phyloP scores from a whole-genome alignment of 2,888 invertebrate species.

The Ditula angustiorana region DNA sequence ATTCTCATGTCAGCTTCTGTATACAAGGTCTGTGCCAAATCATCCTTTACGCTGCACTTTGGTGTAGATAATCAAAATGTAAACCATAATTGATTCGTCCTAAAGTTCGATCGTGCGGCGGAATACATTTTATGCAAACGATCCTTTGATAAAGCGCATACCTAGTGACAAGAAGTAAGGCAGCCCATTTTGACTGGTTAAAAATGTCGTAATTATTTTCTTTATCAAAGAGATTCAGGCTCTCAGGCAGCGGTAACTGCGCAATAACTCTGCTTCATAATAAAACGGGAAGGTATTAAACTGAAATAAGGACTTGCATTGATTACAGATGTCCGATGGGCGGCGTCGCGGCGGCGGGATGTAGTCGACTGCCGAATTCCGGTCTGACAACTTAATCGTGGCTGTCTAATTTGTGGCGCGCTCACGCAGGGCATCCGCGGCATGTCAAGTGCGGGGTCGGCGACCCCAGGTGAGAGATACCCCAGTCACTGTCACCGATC shows the following conservation, averaged over 20 bases:
- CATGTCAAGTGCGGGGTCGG: constrained; percentile 70
- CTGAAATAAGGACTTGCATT: constrained; percentile 23
- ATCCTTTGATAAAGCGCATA: constrained; percentile 6
- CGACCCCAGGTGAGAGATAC: constrained; percentile 66
- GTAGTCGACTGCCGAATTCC: constrained; percentile 55
- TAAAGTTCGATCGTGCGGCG: not conserved
- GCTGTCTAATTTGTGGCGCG: constrained; percentile 69
- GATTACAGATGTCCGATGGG: constrained; percentile 21
- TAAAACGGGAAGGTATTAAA: constrained; percentile 24
- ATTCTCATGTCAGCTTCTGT: not conserved
- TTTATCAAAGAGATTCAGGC: constrained; percentile 22
- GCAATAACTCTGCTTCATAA: constrained; percentile 18
- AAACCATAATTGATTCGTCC: not conserved
- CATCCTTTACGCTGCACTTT: not conserved
- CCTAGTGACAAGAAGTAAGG: too few species aligned
- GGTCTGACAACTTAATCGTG: constrained; percentile 67
- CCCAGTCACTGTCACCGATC: constrained; percentile 49
- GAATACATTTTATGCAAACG: constrained; percentile 12
- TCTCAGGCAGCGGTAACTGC: constrained; percentile 12
- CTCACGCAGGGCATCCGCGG: constrained; percentile 60
- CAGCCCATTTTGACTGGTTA: not conserved
- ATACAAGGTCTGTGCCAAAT: not conserved
- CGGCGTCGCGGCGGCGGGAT: constrained; percentile 35
- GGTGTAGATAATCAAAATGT: not conserved
- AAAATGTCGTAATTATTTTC: constrained; percentile 13